Percentiles rank a stretch among this genome's conserved stretches.
Evolutionary conservation across 2,113 vertebrate genomes (phyloP).

Genomic region (Neodon shergylaensis): DNA sequence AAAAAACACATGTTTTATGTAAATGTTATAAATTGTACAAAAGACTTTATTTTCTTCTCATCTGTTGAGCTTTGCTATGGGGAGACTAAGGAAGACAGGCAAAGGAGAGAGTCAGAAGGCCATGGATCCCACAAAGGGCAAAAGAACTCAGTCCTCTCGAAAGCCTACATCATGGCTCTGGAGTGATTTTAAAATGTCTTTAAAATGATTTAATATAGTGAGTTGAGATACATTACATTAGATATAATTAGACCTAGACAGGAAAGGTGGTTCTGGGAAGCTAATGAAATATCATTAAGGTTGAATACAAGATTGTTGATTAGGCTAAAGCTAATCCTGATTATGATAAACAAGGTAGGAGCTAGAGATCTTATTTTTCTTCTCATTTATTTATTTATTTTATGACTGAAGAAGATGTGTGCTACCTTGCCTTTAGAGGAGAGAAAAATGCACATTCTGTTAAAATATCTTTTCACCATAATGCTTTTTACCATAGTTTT

Average conservation of each 20-base stretch:
- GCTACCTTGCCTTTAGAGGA: constrained; percentile 69
- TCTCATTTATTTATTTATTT: constrained; percentile 85
- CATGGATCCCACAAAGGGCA: constrained; percentile 55
- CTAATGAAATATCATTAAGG: constrained; percentile 92
- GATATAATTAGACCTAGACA: constrained; percentile 92
- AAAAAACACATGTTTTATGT: constrained; percentile 73
- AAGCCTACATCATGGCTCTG: constrained; percentile 74
- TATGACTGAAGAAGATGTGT: constrained; percentile 72
- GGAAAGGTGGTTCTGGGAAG: constrained; percentile 91
- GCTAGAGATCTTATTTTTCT: constrained; percentile 84
- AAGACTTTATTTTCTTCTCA: constrained; percentile 76
- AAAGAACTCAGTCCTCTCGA: constrained; percentile 67
- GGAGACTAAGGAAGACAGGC: constrained; percentile 58
- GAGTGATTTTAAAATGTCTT: constrained; percentile 84
- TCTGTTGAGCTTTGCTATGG: constrained; percentile 60
- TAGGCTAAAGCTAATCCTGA: constrained; percentile 91
- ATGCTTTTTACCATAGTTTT: constrained; percentile 42
- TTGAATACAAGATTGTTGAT: constrained; percentile 90
- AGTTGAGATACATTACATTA: constrained; percentile 92
- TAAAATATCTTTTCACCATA: constrained; percentile 53
- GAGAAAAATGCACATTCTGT: constrained; percentile 64
- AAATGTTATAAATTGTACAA: constrained; percentile 77
- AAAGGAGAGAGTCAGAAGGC: constrained; percentile 70
- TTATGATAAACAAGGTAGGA: constrained; percentile 90
- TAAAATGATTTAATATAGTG: constrained; percentile 90